Percentiles rank a stretch among this genome's conserved stretches.
Evolutionary conservation across 2,797 vertebrate species (phyloP).

Genomic region (Danio jaintianensis): DNA sequence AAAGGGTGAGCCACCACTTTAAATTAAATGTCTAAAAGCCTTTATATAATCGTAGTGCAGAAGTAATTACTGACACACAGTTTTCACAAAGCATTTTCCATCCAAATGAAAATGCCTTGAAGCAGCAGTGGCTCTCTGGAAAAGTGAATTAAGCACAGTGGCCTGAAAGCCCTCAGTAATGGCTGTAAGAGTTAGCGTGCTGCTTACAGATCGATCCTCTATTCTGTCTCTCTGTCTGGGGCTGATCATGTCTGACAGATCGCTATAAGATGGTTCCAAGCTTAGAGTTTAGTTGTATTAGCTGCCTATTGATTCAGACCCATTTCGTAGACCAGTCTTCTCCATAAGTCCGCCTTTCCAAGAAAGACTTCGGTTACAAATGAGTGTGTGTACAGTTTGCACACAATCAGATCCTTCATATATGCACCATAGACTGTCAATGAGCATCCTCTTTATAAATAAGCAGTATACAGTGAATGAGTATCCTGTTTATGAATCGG

Average conservation of each 20-base stretch:
- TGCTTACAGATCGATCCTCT: conserved; percentile 53
- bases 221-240: conserved; percentile 48
- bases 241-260: conserved; percentile 60
- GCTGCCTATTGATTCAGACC: conserved; percentile 65
- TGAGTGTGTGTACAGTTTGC: background rate
- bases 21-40: conserved; percentile 24
- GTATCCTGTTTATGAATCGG: background rate
- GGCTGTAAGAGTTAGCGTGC: conserved; percentile 36
- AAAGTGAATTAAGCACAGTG: conserved; percentile 40
- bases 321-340: conserved; percentile 66
- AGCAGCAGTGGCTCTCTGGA: conserved; percentile 32
- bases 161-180: conserved; percentile 33
- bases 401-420: background rate
- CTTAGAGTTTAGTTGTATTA: conserved; percentile 53
- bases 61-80: conserved; percentile 17
- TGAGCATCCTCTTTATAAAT: too few species aligned
- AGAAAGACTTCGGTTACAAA: background rate
- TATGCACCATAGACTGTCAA: background rate
- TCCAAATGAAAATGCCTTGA: conserved; percentile 27
- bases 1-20: background rate
- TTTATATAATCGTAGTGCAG: background rate
- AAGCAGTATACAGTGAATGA: background rate
- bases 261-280: conserved; percentile 59
- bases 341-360: background rate
- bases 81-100: conserved; percentile 25